Evolutionary conservation across 2,888 invertebrate species (phyloP).

Genomic region (Stenurella melanura): DNA sequence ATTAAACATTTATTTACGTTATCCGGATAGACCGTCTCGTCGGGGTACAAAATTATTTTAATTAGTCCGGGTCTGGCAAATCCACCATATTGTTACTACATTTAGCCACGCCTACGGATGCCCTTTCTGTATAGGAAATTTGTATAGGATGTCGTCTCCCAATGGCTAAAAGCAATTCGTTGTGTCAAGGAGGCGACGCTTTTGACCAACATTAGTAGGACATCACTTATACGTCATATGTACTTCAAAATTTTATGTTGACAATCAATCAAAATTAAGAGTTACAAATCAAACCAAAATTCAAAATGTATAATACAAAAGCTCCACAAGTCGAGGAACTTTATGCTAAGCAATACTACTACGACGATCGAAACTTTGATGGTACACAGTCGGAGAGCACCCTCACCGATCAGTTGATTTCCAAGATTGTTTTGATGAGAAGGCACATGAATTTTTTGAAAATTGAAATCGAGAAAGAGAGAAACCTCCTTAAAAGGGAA

Average conservation of each 20-base stretch:
- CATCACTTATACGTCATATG: background rate
- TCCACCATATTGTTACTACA: too few relatives aligned
- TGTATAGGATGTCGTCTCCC: too few relatives aligned
- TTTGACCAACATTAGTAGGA: background rate
- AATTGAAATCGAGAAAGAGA: slow-evolving; percentile 13
- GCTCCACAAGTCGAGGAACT: background rate
- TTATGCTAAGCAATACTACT: background rate
- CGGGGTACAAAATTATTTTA: too few relatives aligned
- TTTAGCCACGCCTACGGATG: too few relatives aligned
- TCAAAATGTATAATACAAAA: background rate
- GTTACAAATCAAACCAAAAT: background rate
- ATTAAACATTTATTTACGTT: too few relatives aligned
- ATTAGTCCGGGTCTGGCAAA: too few relatives aligned
- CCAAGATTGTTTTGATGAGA: background rate
- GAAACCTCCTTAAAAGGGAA: slow-evolving; percentile 13
- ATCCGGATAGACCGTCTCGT: too few relatives aligned
- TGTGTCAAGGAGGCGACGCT: too few relatives aligned
- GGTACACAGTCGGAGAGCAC: background rate
- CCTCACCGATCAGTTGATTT: background rate
- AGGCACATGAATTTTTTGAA: background rate
- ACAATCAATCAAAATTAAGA: background rate
- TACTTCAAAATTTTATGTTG: background rate
- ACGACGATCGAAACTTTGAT: background rate
- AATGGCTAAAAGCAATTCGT: too few relatives aligned
- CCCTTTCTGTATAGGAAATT: too few relatives aligned